Evolutionary conservation across 2,888 invertebrate species (phyloP).

Genomic region (Ceramica pisi): DNA sequence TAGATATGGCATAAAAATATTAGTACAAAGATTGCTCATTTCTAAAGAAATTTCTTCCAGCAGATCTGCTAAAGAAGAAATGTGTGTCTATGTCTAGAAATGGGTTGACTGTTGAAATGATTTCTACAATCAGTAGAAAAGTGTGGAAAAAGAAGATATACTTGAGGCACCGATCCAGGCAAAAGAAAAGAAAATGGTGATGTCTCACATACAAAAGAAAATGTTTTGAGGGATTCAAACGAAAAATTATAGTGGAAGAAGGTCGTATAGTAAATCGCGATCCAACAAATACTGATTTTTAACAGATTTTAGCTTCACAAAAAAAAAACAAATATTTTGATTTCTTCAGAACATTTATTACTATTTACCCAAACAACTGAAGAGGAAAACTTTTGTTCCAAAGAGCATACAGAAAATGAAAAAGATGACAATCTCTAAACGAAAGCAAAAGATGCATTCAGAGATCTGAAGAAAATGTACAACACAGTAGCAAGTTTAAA

Average conservation of each 20-base stretch:
- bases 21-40: too few species aligned
- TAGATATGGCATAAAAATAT: too few species aligned
- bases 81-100: background rate
- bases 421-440: conserved; percentile 15
- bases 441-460: conserved; percentile 13
- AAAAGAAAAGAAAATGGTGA: background rate
- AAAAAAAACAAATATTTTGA: background rate
- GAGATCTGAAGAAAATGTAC: conserved; percentile 18
- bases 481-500: conserved; percentile 33
- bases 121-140: background rate
- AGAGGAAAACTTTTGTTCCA: background rate
- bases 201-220: background rate
- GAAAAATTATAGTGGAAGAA: background rate
- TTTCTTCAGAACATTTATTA: background rate
- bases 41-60: too few species aligned
- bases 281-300: background rate
- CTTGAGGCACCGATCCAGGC: background rate
- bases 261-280: background rate
- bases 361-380: background rate
- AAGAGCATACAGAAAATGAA: background rate
- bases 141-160: background rate
- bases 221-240: background rate
- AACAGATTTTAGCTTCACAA: background rate
- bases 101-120: background rate
- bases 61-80: too few species aligned